Conservation (phyloP, 2,888 invertebrate species). For the Xestia sexstrigata region DNA sequence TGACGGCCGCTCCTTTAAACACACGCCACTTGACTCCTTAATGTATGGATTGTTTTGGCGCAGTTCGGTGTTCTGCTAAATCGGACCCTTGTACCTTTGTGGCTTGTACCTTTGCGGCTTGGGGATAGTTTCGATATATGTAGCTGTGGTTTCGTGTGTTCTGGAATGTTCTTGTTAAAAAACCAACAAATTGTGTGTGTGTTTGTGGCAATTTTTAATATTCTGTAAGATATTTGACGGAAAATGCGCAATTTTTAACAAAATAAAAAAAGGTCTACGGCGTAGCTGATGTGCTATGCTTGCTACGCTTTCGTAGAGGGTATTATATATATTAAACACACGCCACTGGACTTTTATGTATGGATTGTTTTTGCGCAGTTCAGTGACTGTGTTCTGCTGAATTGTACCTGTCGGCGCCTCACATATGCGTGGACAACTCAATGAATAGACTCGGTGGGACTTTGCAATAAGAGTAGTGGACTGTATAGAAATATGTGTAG, state of each 20-base stretch:
- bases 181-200: neutral
- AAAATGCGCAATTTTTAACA: neutral
- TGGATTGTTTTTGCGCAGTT: constrained; percentile 77
- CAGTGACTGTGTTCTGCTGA: constrained; percentile 49
- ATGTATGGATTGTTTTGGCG: constrained; percentile 82
- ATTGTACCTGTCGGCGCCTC: no score
- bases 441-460: no score
- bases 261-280: neutral
- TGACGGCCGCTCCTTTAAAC: constrained; percentile 79
- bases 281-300: constrained; percentile 17
- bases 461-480: no score
- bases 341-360: constrained; percentile 82
- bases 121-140: constrained; percentile 49
- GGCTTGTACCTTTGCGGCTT: constrained; percentile 56
- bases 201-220: neutral
- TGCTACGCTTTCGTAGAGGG: constrained; percentile 6
- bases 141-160: constrained; percentile 30
- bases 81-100: constrained; percentile 64
- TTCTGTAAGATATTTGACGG: neutral
- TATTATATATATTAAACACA: constrained; percentile 76
- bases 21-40: constrained; percentile 81
- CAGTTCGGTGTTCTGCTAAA: constrained; percentile 53
- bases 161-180: constrained; percentile 2
- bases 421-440: no score
- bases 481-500: no score